Base-by-base conservation (phyloP, 2,113 vertebrate genomes). In the Pithys albifrons region DNA sequence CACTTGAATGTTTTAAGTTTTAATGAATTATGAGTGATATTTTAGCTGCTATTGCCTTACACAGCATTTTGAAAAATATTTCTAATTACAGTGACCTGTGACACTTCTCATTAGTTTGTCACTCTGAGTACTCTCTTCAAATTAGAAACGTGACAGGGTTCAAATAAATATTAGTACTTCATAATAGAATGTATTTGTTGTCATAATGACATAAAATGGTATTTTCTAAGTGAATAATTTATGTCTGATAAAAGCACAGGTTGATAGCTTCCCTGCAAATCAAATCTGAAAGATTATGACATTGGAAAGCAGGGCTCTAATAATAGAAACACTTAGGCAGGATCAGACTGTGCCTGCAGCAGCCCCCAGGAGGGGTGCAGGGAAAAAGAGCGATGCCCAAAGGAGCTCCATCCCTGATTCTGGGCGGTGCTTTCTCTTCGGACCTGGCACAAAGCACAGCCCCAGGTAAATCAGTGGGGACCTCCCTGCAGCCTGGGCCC, bases 11-110 rank as follows among this genome's bases (percentile, higher is more conserved):
- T 83, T 91, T 91, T 77, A 91, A 87, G 64, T 93, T 95, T 91
- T 95, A 90, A 91, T 95, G 72, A 96, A 90, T 95, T 95, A 95
- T 95, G 77, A 91, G 94, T 96, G 39, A 69, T 88, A 80, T 81
- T 85, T 54, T 81, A 78, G 64, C 65, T 91, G 33, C 55, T 91
- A 16, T 67, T 84, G 73, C 82, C 85, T 96, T 84, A 86, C 20
- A 59, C n/a, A 88, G 85, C 69, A 78, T 37, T 83, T 74, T 57
- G 69, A 94, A 94, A 95, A 88, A 62, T 81, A 25, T 69, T 85
- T 91, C 65, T 94, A 74, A 94, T 95, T 90, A 86, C 74, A 55
- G 29, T 85, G 85, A 92, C 81, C 69, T 79, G 37, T 88, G 85
- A 61, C 85, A 61, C 64, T 88, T 79, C 75, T 91, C 79, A 41